These are phyloP conservation scores for Erythrocercus mccallii DNA, from an alignment of 2,113 vertebrate genomes.

Conservation along the genomic window DNA sequence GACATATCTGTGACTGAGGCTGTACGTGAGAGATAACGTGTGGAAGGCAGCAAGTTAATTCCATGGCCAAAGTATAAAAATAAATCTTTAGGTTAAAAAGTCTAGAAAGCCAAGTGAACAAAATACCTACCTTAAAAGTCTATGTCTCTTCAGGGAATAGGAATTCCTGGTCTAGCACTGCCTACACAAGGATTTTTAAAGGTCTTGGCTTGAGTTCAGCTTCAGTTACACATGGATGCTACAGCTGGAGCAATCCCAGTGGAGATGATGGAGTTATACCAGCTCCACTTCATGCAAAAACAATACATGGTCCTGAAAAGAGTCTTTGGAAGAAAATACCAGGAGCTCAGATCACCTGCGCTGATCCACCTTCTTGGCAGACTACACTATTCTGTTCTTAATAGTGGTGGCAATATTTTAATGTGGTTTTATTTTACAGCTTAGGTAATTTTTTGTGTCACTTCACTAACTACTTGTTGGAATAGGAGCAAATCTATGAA, in stretches of 20 bases:
- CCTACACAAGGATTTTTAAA: background rate
- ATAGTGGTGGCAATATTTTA: background rate
- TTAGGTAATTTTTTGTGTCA: background rate
- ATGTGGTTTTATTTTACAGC: background rate
- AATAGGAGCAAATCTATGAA: background rate
- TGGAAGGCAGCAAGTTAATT: background rate
- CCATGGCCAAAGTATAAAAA: background rate
- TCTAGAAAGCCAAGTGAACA: background rate
- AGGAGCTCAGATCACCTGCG: background rate
- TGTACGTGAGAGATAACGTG: fast-evolving
- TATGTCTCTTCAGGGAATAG: background rate
- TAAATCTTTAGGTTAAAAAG: background rate
- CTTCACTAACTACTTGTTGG: background rate
- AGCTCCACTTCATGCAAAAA: background rate
- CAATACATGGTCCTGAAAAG: background rate
- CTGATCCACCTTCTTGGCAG: background rate
- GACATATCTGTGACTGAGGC: fast-evolving
- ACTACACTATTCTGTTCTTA: background rate
- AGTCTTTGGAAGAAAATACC: background rate
- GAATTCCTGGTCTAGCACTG: background rate
- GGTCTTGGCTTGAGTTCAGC: background rate
- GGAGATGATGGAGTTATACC: background rate
- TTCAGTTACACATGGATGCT: background rate
- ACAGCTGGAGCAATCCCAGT: background rate
- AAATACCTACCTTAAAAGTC: background rate